Evolutionary conservation across 2,797 vertebrate genomes (phyloP), one percentile per base, ranked within the genome.

Genomic region (Sarcoramphus papa): DNA sequence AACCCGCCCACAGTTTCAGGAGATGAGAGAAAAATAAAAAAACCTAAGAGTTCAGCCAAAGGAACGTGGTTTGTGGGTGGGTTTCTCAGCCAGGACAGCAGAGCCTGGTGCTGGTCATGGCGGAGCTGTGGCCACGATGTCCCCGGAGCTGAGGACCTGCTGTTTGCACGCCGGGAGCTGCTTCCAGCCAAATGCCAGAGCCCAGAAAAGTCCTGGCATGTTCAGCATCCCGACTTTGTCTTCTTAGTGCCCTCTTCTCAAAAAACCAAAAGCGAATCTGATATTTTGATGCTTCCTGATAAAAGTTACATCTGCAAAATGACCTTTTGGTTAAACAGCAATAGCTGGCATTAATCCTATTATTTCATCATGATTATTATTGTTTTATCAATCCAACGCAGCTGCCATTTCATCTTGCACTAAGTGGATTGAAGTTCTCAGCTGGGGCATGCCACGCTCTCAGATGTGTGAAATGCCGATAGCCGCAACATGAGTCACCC

Each of bases 361-460:
- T 97, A 96, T 94, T 96, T 92, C n/a, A 60, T 95, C n/a, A 10
- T 0, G 9, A 93, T 94, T 89, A 95, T 67, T 88, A 64, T 75
- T 88, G 62, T 93, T 93, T 95, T 65, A 94, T 97, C 92, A 95
- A 27, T 88, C 82, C 73, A 94, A 64, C 4, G 5, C 93, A 96
- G 89, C 78, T 97, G 95, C 91, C 94, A 87, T 97, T 98, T 97
- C 88, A 74, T 95, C 79, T 75, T 95, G 68, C 82, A 73, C 84
- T 92, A 81, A 96, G 96, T 97, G 96, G 97, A 96, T 69, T 95
- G 92, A 96, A 97, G 90, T 75, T 94, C 95, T 96, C 95, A 95
- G 95, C 95, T 95, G 96, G 97, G 93, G 68, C 88, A 78, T 9
- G 1, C 76, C 27, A 16, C 4, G 51, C 83, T 83, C 83, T 94